Conservation (phyloP, 2,888 invertebrate genomes). For the Plebejus melissa region DNA sequence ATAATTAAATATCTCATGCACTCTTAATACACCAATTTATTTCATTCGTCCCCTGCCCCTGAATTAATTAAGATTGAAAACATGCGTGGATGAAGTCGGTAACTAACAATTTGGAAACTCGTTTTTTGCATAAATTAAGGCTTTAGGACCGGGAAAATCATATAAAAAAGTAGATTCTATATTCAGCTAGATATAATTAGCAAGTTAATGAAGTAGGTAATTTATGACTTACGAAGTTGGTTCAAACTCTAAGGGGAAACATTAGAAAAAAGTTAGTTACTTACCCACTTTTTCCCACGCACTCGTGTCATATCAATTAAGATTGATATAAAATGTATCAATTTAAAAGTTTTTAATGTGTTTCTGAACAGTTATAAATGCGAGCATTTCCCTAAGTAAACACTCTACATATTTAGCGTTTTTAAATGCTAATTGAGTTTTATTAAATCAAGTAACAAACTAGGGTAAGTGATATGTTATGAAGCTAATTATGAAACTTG, state of each 20-base stretch:
- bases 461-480: neutral
- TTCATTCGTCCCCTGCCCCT: constrained; percentile 53
- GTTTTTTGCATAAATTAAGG: too few relatives aligned
- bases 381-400: constrained; percentile 10
- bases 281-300: too few relatives aligned
- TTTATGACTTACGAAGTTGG: too few relatives aligned
- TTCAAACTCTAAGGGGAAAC: too few relatives aligned
- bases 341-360: constrained; percentile 45
- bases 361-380: constrained; percentile 37
- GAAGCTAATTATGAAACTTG: neutral
- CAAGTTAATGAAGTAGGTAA: too few relatives aligned
- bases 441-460: neutral
- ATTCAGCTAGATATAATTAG: too few relatives aligned
- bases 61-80: constrained; percentile 74
- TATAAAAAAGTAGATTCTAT: too few relatives aligned
- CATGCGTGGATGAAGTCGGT: too few relatives aligned
- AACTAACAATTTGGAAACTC: too few relatives aligned
- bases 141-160: too few relatives aligned
- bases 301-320: constrained; percentile 50
- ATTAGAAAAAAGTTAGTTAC: too few relatives aligned
- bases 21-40: constrained; percentile 72
- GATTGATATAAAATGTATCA: constrained; percentile 64
- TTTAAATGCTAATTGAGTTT: constrained; percentile 9
- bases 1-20: constrained; percentile 74
- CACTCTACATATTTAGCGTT: neutral